Conservation (phyloP, 92 coral and sea anemone genomes). For the Scolanthus callimorphus region DNA sequence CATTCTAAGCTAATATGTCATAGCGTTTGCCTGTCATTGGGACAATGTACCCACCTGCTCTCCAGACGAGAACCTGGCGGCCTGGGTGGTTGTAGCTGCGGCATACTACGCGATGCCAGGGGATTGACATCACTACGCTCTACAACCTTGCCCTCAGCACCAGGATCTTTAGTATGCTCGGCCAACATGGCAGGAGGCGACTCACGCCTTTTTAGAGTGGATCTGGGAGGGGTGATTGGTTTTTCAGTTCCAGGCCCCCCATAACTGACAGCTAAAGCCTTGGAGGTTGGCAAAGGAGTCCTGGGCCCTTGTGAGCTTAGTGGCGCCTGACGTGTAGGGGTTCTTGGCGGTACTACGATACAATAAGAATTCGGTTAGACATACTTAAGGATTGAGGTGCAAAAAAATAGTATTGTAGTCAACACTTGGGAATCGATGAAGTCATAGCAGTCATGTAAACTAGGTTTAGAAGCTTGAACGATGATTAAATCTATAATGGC, state of each 20-base stretch:
- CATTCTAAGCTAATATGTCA: too few relatives aligned
- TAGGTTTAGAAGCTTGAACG: too few relatives aligned
- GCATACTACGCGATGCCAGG: background rate
- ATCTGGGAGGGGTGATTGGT: conserved; percentile 4
- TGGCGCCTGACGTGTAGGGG: conserved; percentile 20
- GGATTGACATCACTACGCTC: background rate
- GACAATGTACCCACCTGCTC: background rate
- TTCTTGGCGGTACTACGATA: conserved; percentile 9
- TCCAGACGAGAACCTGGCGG: background rate
- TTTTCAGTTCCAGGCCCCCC: conserved; percentile 22
- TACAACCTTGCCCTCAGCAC: background rate
- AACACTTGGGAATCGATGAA: too few relatives aligned
- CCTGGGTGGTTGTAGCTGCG: background rate
- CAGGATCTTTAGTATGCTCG: background rate
- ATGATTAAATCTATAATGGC: too few relatives aligned
- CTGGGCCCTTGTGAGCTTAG: conserved; percentile 30
- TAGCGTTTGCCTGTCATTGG: too few relatives aligned
- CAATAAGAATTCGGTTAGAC: too few relatives aligned
- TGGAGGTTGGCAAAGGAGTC: conserved; percentile 57
- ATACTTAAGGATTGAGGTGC: too few relatives aligned
- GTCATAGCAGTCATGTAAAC: too few relatives aligned
- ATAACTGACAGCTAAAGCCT: conserved; percentile 57
- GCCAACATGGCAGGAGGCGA: background rate
- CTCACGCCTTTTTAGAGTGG: background rate
- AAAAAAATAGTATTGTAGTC: too few relatives aligned